These are phyloP conservation scores for Drosophila conformis DNA, from an alignment of 2,888 invertebrate species.

Conservation along the genomic window DNA sequence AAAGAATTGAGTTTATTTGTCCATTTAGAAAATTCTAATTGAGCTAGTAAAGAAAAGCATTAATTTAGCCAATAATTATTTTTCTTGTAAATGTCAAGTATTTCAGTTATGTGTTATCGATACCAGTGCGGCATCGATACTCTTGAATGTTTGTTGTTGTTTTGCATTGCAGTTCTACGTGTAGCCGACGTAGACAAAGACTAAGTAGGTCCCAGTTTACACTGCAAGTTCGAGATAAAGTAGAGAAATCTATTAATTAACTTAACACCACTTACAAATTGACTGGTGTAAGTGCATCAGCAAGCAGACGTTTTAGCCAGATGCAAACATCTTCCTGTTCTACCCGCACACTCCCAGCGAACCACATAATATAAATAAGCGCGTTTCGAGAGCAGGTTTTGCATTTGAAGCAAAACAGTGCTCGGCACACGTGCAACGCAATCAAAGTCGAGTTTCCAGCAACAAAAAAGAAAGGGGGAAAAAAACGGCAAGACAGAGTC, in stretches of 20 bases:
- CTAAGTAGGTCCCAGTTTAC: neutral
- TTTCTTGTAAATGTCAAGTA: neutral
- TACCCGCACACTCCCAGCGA: neutral
- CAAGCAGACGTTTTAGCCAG: neutral
- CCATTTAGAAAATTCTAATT: neutral
- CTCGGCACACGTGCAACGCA: conserved; percentile 39
- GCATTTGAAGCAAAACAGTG: conserved; percentile 66
- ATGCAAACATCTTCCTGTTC: conserved; percentile 34
- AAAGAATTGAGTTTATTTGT: neutral
- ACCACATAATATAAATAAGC: conserved; percentile 69
- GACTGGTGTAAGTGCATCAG: neutral
- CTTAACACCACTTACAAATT: too few species aligned
- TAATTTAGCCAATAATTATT: neutral
- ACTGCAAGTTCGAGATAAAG: neutral
- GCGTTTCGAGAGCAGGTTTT: conserved; percentile 62
- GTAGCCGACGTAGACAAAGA: conserved; percentile 45
- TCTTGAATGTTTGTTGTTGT: conserved; percentile 17
- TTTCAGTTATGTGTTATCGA: conserved; percentile 18
- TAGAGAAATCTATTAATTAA: neutral
- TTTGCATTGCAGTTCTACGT: conserved; percentile 14
- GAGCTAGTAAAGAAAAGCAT: neutral
- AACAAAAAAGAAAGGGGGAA: neutral
- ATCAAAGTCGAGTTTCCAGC: neutral
- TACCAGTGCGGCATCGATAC: conserved; percentile 30
- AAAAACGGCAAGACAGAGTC: neutral